Percentiles rank a stretch among this genome's conserved stretches.
Evolutionary conservation across 1,140 invertebrate genomes (phyloP).

Genomic region (Cotesia glomerata): DNA sequence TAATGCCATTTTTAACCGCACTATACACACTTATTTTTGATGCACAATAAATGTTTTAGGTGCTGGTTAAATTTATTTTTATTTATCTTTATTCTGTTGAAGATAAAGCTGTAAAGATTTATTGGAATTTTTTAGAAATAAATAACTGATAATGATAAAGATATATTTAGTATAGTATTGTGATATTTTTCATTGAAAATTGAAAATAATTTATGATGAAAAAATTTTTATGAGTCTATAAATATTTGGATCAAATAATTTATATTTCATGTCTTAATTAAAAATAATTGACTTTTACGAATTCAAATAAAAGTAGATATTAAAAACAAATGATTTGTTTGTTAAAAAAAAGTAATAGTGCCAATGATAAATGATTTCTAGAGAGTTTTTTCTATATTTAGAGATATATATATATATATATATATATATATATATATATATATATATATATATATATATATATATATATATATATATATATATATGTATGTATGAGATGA

Average conservation of each 20-base stretch:
- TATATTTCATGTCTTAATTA: too few species aligned
- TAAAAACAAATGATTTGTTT: not conserved
- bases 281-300: not conserved
- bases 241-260: too few species aligned
- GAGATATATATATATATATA: not conserved
- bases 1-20: slow-evolving; percentile 22
- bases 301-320: not conserved
- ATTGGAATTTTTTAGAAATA: too few species aligned
- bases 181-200: too few species aligned
- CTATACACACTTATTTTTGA: slow-evolving; percentile 2
- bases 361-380: slow-evolving; percentile 25
- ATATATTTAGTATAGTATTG: too few species aligned
- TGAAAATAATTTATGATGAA: too few species aligned
- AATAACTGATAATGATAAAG: too few species aligned
- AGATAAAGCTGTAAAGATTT: too few species aligned
- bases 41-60: slow-evolving; percentile 7
- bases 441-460: not conserved
- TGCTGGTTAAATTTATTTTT: not conserved
- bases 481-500: slow-evolving; percentile 11
- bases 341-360: not conserved
- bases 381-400: not conserved
- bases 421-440: not conserved
- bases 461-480: not conserved
- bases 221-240: too few species aligned
- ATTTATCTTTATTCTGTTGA: too few species aligned